Evolutionary conservation across 2,888 invertebrate genomes (phyloP).

Genomic region (Nasonia oneida): DNA sequence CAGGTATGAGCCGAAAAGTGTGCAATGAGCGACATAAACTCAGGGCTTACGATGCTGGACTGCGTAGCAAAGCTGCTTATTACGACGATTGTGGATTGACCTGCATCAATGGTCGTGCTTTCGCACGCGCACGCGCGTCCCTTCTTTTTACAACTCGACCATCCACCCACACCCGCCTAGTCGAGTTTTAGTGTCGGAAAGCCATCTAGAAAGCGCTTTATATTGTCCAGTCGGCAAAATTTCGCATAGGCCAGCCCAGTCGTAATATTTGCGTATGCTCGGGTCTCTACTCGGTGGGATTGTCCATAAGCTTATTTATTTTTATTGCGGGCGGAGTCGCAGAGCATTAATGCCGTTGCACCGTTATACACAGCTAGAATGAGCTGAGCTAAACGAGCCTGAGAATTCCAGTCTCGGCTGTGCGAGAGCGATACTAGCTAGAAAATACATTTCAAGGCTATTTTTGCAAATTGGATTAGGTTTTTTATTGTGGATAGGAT

Average conservation of each 20-base stretch:
- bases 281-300: neutral
- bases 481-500: neutral
- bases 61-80: neutral
- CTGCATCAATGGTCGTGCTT: neutral
- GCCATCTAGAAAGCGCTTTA: neutral
- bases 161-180: neutral
- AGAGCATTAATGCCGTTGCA: neutral
- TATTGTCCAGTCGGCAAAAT: neutral
- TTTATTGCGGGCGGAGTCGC: neutral
- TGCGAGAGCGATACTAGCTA: too few species aligned
- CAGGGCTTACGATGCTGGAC: neutral
- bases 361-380: too few species aligned
- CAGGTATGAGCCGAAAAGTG: too few species aligned
- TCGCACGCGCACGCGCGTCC: neutral
- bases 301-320: neutral
- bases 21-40: neutral
- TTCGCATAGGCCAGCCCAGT: neutral
- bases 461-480: slow-evolving; percentile 42
- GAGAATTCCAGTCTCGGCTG: too few species aligned
- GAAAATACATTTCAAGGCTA: neutral
- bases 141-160: neutral
- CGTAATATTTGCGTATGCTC: neutral
- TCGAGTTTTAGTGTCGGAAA: neutral
- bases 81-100: neutral
- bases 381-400: too few species aligned